phyloP scores from a whole-genome alignment of 2,113 vertebrate species.

The Orientallactaga bullata region DNA sequence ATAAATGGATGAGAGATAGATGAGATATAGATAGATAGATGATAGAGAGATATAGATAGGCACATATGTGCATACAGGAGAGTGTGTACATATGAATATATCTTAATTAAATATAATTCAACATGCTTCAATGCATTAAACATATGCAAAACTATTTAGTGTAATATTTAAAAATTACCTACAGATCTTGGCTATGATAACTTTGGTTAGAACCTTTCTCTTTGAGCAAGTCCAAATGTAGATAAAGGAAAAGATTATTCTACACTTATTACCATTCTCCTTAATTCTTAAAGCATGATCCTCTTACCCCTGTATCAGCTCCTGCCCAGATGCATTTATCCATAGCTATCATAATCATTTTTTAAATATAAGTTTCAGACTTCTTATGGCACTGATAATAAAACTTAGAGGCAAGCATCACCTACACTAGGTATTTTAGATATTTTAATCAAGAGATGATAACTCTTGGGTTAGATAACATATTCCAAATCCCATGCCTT shows the following conservation, averaged over 20 bases:
- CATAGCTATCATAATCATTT: not conserved
- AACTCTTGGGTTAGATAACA: not conserved
- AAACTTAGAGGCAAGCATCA: not conserved
- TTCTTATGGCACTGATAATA: not conserved
- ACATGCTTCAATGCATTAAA: not conserved
- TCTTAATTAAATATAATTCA: not conserved
- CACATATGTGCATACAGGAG: not conserved
- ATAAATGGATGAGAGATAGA: not conserved
- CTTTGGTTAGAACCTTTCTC: not conserved
- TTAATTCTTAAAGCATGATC: not conserved
- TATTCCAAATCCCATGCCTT: not conserved
- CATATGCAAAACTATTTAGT: conserved; percentile 13
- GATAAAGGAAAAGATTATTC: not conserved
- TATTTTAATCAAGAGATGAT: not conserved
- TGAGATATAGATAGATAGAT: not conserved
- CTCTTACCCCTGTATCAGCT: not conserved
- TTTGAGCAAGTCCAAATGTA: conserved; percentile 31
- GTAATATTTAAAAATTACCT: not conserved
- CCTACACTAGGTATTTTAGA: not conserved
- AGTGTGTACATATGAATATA: not conserved
- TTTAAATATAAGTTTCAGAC: not conserved
- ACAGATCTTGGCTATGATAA: not conserved
- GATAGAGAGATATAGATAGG: not conserved
- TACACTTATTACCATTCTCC: not conserved
- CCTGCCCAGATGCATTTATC: conserved; percentile 22